These are phyloP conservation scores for Phymorhynchus buccinoides DNA, from an alignment of 1,140 invertebrate genomes.

Conservation along the genomic window DNA sequence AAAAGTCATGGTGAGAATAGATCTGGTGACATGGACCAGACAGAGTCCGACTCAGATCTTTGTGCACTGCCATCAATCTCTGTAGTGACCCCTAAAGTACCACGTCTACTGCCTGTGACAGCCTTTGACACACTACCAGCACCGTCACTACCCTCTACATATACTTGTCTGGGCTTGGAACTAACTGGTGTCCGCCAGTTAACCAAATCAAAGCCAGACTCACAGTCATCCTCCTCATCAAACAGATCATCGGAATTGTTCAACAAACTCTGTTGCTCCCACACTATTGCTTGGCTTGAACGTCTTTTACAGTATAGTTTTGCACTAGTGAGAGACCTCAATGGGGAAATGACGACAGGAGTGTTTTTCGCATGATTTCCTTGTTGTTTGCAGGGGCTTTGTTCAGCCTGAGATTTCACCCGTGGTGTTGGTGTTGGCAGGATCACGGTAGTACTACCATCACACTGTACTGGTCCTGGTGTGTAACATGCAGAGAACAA, in stretches of 20 bases:
- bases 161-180: not conserved
- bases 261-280: not conserved
- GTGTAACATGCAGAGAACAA: conserved; percentile 1
- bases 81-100: not conserved
- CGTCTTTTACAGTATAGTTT: not conserved
- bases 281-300: not conserved
- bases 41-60: not conserved
- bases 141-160: not conserved
- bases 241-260: not conserved
- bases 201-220: too few relatives aligned
- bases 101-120: not conserved
- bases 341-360: not conserved
- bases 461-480: not conserved
- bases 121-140: not conserved
- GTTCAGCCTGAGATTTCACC: not conserved
- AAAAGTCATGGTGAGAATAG: conserved; percentile 22
- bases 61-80: not conserved
- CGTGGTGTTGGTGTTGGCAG: not conserved
- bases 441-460: not conserved
- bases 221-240: not conserved
- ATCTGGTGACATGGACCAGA: not conserved
- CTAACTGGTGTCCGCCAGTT: too few relatives aligned
- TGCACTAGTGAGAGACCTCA: not conserved
- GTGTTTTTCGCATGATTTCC: not conserved
- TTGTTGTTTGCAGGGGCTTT: not conserved